A percentile compares a stretch with the other conserved stretches of the same genome.
phyloP scores from a whole-genome alignment of 2,113 vertebrate genomes.

The Hemichromis elongatus region DNA sequence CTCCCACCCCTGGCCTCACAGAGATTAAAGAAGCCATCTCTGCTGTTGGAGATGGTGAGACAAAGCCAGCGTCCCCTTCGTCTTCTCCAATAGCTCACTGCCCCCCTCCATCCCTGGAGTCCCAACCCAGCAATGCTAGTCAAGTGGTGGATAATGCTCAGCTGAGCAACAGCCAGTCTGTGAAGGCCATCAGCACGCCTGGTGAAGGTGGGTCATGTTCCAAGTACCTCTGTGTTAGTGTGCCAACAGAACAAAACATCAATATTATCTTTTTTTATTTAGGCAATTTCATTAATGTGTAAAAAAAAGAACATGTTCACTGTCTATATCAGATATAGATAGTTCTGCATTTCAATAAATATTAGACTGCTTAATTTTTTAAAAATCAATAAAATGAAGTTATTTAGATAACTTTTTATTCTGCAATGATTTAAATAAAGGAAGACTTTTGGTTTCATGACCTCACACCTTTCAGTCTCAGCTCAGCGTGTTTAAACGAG shows the following conservation, averaged over 20 bases:
- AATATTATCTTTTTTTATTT: background rate
- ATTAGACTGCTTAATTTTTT: background rate
- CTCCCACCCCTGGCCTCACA: background rate
- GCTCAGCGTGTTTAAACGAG: background rate
- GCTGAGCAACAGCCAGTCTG: constrained; percentile 61
- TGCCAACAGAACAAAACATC: background rate
- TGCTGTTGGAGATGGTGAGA: constrained; percentile 53
- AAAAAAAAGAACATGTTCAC: background rate
- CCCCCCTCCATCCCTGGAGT: constrained; percentile 50
- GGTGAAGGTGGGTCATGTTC: constrained; percentile 59
- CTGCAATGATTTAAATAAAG: accelerated
- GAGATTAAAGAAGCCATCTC: constrained; percentile 55
- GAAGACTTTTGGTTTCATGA: background rate
- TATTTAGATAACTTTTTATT: background rate
- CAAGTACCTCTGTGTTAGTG: background rate
- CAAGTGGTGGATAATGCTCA: constrained; percentile 61
- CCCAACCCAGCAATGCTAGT: constrained; percentile 41
- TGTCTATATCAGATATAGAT: background rate
- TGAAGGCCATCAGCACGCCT: constrained; percentile 59
- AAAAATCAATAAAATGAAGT: accelerated
- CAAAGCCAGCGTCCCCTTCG: constrained; percentile 57
- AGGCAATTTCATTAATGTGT: background rate
- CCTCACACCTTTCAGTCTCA: background rate
- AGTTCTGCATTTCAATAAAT: background rate
- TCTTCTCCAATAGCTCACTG: constrained; percentile 50